A percentile compares a stretch with the other conserved stretches of the same genome.
These are phyloP conservation scores for Trichonephila clavata DNA, from an alignment of 1,140 invertebrate genomes.

Conservation along the genomic window DNA sequence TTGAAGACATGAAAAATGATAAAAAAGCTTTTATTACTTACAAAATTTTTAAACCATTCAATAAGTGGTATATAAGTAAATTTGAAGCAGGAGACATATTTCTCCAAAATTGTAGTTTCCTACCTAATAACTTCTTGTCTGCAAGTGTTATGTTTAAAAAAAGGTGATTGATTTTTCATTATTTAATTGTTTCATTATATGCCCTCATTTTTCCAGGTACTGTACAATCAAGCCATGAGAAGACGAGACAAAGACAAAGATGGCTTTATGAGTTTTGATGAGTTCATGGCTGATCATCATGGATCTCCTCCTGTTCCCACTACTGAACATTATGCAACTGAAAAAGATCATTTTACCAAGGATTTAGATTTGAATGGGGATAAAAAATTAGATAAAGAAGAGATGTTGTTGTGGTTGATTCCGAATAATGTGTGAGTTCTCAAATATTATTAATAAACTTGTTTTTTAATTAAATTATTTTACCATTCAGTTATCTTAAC, in stretches of 20 bases:
- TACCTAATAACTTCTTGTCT: too few species aligned
- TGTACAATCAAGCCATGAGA: conserved; percentile 77
- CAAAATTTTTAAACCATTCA: too few species aligned
- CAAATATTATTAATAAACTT: too few species aligned
- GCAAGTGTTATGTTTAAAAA: too few species aligned
- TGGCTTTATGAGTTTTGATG: conserved; percentile 77
- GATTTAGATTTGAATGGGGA: conserved; percentile 94
- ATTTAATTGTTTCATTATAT: background rate
- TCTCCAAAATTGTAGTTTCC: too few species aligned
- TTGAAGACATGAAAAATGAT: too few species aligned
- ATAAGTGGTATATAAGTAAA: too few species aligned
- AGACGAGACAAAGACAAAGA: conserved; percentile 77
- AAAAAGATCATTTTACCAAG: conserved; percentile 94
- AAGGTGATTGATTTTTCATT: too few species aligned
- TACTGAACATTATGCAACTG: conserved; percentile 82
- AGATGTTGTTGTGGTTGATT: conserved; percentile 94
- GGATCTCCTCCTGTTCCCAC: conserved; percentile 62
- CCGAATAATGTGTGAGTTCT: conserved; percentile 92
- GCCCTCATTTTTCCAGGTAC: conserved; percentile 41
- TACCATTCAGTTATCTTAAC: too few species aligned
- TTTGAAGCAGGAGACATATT: too few species aligned
- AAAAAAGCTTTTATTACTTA: too few species aligned
- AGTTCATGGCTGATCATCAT: conserved; percentile 78
- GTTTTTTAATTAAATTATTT: too few species aligned
- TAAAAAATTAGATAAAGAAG: conserved; percentile 88